Evolutionary conservation across 1,140 invertebrate genomes (phyloP).

Genomic region (Anastrepha obliqua): DNA sequence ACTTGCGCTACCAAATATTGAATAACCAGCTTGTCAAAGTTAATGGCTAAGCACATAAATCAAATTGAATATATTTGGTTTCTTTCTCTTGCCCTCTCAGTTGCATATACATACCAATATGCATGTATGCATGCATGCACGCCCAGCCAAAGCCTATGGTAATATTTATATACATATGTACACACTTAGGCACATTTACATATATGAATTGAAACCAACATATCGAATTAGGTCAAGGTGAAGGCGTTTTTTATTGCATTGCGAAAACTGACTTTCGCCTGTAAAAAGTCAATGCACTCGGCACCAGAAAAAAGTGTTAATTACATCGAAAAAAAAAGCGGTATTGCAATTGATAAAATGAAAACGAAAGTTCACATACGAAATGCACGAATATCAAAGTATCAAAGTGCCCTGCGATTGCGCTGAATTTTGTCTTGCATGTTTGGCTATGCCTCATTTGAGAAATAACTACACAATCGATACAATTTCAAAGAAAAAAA

Average conservation of each 20-base stretch:
- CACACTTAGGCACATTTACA: neutral
- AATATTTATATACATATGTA: neutral
- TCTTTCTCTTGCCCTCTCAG: too few relatives aligned
- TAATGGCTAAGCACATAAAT: too few relatives aligned
- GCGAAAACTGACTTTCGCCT: slow-evolving; percentile 21
- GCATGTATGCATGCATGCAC: neutral
- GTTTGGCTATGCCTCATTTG: neutral
- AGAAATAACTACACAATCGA: neutral
- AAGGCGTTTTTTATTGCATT: neutral
- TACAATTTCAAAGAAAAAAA: neutral
- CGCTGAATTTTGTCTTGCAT: neutral
- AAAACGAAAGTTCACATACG: too few relatives aligned
- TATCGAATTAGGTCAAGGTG: slow-evolving; percentile 45
- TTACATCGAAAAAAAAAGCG: neutral
- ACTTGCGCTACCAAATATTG: too few relatives aligned
- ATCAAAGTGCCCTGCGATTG: too few relatives aligned
- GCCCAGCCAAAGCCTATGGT: too few relatives aligned
- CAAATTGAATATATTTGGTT: too few relatives aligned
- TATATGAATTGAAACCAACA: neutral
- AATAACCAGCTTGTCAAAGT: too few relatives aligned
- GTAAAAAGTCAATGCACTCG: slow-evolving; percentile 24
- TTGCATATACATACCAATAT: too few relatives aligned
- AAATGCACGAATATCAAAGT: too few relatives aligned
- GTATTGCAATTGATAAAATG: too few relatives aligned
- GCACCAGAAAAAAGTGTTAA: neutral